Evolutionary conservation across 2,888 invertebrate species (phyloP).

Genomic region (Mimumesa dahlbomi): DNA sequence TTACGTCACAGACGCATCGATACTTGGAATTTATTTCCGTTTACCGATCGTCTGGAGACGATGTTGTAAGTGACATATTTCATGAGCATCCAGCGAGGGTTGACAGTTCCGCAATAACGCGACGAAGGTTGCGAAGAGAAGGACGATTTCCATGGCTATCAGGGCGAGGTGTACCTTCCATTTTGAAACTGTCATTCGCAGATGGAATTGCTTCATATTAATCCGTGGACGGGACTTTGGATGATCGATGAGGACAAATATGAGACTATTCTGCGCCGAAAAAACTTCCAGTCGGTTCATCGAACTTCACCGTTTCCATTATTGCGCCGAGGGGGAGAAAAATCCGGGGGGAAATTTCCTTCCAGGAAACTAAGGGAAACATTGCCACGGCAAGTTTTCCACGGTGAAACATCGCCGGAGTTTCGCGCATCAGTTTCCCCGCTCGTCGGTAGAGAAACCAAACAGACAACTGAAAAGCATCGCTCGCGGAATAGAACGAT

Average conservation of each 20-base stretch:
- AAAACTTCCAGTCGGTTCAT: constrained; percentile 7
- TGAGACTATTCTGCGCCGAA: constrained; percentile 17
- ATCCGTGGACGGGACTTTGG: constrained; percentile 30
- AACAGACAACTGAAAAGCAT: too few relatives aligned
- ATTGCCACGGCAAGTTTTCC: too few relatives aligned
- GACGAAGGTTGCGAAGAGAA: constrained; percentile 40
- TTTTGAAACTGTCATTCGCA: constrained; percentile 57
- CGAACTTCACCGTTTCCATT: background rate
- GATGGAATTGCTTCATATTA: constrained; percentile 55
- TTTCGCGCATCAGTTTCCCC: too few relatives aligned
- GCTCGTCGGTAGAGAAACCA: too few relatives aligned
- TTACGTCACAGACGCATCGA: background rate
- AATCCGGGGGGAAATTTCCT: background rate
- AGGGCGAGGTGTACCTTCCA: constrained; percentile 35
- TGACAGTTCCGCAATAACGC: constrained; percentile 58
- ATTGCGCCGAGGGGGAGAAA: too few relatives aligned
- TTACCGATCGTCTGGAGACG: constrained; percentile 3
- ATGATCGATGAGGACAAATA: constrained; percentile 60
- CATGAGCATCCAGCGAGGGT: constrained; percentile 37
- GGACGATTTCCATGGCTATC: constrained; percentile 53
- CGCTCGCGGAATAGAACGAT: too few relatives aligned
- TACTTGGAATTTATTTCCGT: constrained; percentile 35
- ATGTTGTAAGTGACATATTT: constrained; percentile 56
- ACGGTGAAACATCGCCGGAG: too few relatives aligned
- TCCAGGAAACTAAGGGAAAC: too few relatives aligned